These are phyloP conservation scores for Oreochromis niloticus DNA, from an alignment of 2,113 vertebrate genomes.

Conservation along the genomic window DNA sequence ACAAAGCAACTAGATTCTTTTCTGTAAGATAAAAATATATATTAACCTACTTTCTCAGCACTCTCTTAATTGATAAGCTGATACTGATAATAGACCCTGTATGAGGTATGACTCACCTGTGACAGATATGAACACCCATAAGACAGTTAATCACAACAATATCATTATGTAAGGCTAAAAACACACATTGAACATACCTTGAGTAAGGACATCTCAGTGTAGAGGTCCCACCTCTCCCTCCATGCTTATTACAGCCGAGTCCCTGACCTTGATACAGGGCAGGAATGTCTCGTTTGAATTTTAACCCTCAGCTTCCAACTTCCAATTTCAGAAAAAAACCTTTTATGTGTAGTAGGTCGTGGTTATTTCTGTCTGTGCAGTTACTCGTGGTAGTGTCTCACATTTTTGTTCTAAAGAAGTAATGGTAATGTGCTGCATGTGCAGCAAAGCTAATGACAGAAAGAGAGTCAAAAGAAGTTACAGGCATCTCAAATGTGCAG, in stretches of 20 bases:
- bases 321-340: neutral
- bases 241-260: neutral
- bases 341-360: conserved; percentile 12
- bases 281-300: conserved; percentile 15
- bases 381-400: neutral
- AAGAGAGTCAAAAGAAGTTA: conserved; percentile 1
- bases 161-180: conserved; percentile 6
- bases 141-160: neutral
- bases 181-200: neutral
- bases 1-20: neutral
- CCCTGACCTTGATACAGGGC: neutral
- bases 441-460: neutral
- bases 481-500: conserved; percentile 49
- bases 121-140: conserved; percentile 11
- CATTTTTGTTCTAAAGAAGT: conserved; percentile 25
- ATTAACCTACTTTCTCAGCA: neutral
- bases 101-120: neutral
- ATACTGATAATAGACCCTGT: neutral
- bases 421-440: neutral
- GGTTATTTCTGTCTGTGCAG: conserved; percentile 36
- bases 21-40: neutral
- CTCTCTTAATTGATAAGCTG: neutral
- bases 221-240: neutral
- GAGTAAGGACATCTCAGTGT: neutral
- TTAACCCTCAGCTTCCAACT: neutral